phyloP scores from a whole-genome alignment of 2,797 vertebrate genomes.

The Apogon hyalosoma region DNA sequence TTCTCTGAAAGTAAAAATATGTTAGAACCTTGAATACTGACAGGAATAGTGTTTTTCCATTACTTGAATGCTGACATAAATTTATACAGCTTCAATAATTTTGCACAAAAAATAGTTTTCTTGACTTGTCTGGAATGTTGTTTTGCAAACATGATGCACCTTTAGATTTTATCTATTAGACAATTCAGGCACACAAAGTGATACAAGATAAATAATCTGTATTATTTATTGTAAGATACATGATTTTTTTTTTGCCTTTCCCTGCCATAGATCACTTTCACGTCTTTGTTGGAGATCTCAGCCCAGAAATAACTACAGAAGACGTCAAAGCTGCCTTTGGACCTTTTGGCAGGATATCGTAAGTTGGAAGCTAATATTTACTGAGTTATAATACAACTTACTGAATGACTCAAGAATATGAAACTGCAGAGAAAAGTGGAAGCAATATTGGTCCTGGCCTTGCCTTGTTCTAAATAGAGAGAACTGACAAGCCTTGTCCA shows the following conservation, averaged over 20 bases:
- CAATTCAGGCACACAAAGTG: background rate
- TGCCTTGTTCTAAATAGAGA: background rate
- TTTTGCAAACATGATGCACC: background rate
- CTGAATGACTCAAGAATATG: background rate
- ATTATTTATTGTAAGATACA: background rate
- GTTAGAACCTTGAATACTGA: background rate
- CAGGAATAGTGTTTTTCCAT: background rate
- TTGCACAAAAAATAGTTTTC: background rate
- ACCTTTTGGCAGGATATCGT: constrained; percentile 98
- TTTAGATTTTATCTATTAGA: background rate
- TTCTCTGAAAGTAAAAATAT: no score
- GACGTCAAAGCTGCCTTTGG: constrained; percentile 98
- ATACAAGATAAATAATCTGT: background rate
- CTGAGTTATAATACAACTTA: background rate
- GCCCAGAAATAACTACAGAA: constrained; percentile 98
- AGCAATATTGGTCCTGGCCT: background rate
- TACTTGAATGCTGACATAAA: background rate
- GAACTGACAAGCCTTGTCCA: background rate
- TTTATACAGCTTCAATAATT: background rate
- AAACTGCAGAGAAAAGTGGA: background rate
- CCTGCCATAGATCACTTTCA: constrained; percentile 93
- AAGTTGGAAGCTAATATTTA: constrained; percentile 75
- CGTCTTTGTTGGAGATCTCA: constrained; percentile 98
- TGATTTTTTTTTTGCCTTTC: background rate
- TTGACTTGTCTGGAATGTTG: constrained; percentile 7